Evolutionary conservation across 2,888 invertebrate species (phyloP).

Genomic region (Scaeva pyrastri): DNA sequence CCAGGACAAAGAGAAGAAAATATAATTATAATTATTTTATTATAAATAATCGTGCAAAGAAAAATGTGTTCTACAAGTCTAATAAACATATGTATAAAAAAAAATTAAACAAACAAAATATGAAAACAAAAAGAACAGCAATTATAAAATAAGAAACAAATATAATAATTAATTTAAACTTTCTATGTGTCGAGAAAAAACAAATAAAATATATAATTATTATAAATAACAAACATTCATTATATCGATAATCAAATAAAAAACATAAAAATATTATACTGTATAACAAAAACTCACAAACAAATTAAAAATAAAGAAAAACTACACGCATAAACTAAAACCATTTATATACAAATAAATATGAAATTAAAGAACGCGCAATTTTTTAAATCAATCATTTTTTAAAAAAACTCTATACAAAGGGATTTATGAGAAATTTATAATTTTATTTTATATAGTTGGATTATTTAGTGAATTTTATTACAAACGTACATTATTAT

Average conservation of each 20-base stretch:
- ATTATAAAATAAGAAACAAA: constrained; percentile 39
- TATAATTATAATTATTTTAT: background rate
- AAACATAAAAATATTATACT: constrained; percentile 20
- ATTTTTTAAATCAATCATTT: constrained; percentile 45
- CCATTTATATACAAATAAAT: constrained; percentile 33
- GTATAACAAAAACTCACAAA: constrained; percentile 47
- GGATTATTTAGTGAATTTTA: constrained; percentile 72
- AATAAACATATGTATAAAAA: constrained; percentile 59
- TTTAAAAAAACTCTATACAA: constrained; percentile 45
- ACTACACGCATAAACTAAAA: constrained; percentile 67
- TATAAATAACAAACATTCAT: constrained; percentile 52
- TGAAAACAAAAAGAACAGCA: constrained; percentile 29
- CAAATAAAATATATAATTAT: constrained; percentile 40
- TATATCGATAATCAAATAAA: constrained; percentile 55
- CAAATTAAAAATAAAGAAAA: constrained; percentile 17
- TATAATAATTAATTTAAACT: constrained; percentile 39
- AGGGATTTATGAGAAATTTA: constrained; percentile 27
- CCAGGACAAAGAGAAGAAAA: constrained; percentile 30
- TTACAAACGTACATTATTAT: background rate
- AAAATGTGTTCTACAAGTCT: constrained; percentile 68
- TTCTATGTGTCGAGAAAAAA: constrained; percentile 66
- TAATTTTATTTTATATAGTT: constrained; percentile 38
- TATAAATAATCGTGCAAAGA: constrained; percentile 51
- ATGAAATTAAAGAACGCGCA: constrained; percentile 61
- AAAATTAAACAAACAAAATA: constrained; percentile 38